Base-by-base conservation (phyloP, 2,797 vertebrate genomes). In the Micrastur ruficollis region DNA sequence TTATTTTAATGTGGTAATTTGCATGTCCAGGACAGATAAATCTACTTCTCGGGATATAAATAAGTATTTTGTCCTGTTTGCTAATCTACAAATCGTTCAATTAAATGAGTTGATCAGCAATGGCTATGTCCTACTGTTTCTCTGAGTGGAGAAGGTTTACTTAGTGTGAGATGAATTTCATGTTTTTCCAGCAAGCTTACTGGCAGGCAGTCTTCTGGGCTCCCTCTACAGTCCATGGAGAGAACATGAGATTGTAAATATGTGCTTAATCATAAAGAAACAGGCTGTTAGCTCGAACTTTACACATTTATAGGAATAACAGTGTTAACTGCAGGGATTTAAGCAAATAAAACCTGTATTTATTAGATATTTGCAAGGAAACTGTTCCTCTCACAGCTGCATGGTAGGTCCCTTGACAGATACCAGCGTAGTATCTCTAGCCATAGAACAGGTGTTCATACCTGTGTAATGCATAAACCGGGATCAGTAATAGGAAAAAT, bases 381-480 rank as follows among this genome's bases (percentile, higher is more conserved):
- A 56, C 7, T 29, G 14, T 67, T 92, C 26, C 8, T 72, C 18
- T 89, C 58, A 27, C 12, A 89, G 53, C 32, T 58, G 40, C 49
- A 25, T 40, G 15, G 11, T 36, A 74, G 12, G 20, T 42, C 38
- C 81, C 29, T 50, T 65, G 42, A 75, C 25, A 84, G 40, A 6
- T 71, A 58, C 1, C 34, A 90, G 32, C 0, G 0, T 32, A 34
- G 40, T 22, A 44, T 32, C 32, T 81, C 32, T 61, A 14, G 12
- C 72, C 46, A 56, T 11, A 56, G 56, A 76, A 17, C 3, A 82
- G 20, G 11, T 55, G 9, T 62, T 73, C 47, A 17, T 62, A 52
- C 6, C 25, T 61, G 27, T 79, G 27, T 58, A 65, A 81, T 25
- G 38, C 20, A 81, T 46, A 61, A 90, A 86, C 14, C 40, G 34